phyloP scores from a whole-genome alignment of 2,113 vertebrate species.

The Strix uralensis region DNA sequence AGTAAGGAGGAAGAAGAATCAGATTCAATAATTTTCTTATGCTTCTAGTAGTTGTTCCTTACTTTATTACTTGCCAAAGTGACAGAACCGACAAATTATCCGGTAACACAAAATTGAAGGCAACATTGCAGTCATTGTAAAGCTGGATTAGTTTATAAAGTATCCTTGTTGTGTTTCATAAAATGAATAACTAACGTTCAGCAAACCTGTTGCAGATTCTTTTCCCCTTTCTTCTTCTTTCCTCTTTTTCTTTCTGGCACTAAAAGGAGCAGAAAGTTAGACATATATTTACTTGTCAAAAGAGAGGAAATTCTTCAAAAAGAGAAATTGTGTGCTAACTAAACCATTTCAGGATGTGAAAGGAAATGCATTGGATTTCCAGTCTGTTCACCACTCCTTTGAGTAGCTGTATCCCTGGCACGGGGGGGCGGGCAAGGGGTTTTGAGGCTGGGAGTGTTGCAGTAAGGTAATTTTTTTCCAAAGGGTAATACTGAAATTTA shows the following conservation, averaged over 20 bases:
- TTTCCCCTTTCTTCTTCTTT: neutral
- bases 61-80: constrained; percentile 58
- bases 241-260: constrained; percentile 19
- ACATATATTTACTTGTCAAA: constrained; percentile 63
- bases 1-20: neutral
- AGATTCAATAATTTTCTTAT: constrained; percentile 13
- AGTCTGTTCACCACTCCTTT: neutral
- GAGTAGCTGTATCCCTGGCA: neutral
- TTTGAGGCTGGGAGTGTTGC: neutral
- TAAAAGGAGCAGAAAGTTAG: constrained; percentile 26
- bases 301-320: constrained; percentile 61
- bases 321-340: constrained; percentile 36
- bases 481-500: neutral
- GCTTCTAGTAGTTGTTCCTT: constrained; percentile 39
- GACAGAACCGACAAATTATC: constrained; percentile 72
- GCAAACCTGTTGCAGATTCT: constrained; percentile 34
- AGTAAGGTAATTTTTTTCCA: fast-evolving
- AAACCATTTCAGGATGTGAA: neutral
- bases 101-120: constrained; percentile 56
- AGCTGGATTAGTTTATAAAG: constrained; percentile 61
- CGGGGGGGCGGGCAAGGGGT: fast-evolving
- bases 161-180: constrained; percentile 28
- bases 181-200: constrained; percentile 28
- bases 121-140: neutral
- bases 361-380: neutral